Evolutionary conservation across 2,113 vertebrate species (phyloP), one percentile per base, ranked within the genome.

Genomic region (Sialia sialis): DNA sequence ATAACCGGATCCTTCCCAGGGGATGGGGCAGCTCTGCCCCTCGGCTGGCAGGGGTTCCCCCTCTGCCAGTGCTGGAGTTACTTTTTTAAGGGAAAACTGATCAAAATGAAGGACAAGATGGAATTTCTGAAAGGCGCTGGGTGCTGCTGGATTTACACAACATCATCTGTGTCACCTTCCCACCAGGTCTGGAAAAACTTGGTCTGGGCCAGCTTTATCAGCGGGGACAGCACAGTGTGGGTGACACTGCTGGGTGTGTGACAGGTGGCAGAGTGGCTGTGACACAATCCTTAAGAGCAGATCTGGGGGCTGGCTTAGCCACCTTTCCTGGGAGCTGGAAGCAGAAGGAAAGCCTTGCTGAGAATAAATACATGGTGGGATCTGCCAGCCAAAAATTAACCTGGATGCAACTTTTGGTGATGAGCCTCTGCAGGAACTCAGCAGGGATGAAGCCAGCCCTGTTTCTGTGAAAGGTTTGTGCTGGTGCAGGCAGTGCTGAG

Each of bases 1-100:
- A 13, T 11, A 19, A 26, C 1, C 0, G 1, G n/a, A 25, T 44
- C 15, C 16, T 7, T 11, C 5, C 0, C 0, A 74, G 41, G 48
- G 43, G 7, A 27, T 78, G 0, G 1, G 55, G 41, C 38, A 18
- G 25, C 67, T 76, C 56, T 1, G 2, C 7, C 30, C 34, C 55
- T 36, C 0, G 0, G n/a, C 27, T 2, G 3, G 23, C 11, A 10
- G 7, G 7, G 16, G 26, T 7, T 82, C 27, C 26, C 30, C 26
- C 64, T 56, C n/a, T 36, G 69, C 25, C 30, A 19, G 8, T 1
- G 13, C 10, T 14, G 9, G 39, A 18, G 25, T 49, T 17, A 2
- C 1, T 44, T n/a, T 59, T 70, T 64, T 13, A 79, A 72, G 44
- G 67, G 6, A 30, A 75, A 89, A 70, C 10, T 4, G 9, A 3